Percentiles rank a stretch among this genome's conserved stretches.
phyloP scores from a whole-genome alignment of 2,888 invertebrate species.

The Teleogryllus oceanicus region DNA sequence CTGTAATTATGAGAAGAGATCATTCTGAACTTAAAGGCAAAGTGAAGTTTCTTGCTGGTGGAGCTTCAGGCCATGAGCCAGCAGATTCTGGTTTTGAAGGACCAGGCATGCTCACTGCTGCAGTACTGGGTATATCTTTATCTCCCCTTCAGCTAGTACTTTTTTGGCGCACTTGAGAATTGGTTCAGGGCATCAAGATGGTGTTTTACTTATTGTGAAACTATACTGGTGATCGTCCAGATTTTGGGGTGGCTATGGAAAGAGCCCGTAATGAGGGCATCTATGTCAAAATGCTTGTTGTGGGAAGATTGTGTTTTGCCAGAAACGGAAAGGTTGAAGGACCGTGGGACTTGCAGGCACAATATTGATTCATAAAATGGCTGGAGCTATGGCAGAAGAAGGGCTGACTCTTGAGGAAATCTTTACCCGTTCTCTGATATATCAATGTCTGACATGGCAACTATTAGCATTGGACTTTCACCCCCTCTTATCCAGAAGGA shows the following conservation, averaged over 20 bases:
- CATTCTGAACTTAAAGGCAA: conserved; percentile 36
- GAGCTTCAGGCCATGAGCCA: conserved; percentile 58
- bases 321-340: conserved; percentile 49
- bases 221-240: conserved; percentile 72
- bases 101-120: conserved; percentile 52
- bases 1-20: conserved; percentile 37
- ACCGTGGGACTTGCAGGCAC: conserved; percentile 52
- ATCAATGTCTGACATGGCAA: conserved; percentile 52
- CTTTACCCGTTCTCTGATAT: conserved; percentile 23
- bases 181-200: conserved; percentile 43
- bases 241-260: conserved; percentile 78
- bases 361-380: conserved; percentile 49
- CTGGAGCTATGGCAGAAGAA: conserved; percentile 53
- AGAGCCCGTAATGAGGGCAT: conserved; percentile 62
- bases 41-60: conserved; percentile 49
- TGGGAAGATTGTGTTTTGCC: conserved; percentile 39
- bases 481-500: conserved; percentile 62
- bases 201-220: conserved; percentile 67
- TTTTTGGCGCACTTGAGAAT: conserved; percentile 31
- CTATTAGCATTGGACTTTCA: conserved; percentile 65
- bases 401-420: conserved; percentile 48
- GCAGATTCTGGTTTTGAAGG: conserved; percentile 51
- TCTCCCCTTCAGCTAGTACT: conserved; percentile 29
- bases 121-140: conserved; percentile 48
- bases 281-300: conserved; percentile 48